Evolutionary conservation across 2,888 invertebrate species (phyloP).

Genomic region (Cylloceria caligata): DNA sequence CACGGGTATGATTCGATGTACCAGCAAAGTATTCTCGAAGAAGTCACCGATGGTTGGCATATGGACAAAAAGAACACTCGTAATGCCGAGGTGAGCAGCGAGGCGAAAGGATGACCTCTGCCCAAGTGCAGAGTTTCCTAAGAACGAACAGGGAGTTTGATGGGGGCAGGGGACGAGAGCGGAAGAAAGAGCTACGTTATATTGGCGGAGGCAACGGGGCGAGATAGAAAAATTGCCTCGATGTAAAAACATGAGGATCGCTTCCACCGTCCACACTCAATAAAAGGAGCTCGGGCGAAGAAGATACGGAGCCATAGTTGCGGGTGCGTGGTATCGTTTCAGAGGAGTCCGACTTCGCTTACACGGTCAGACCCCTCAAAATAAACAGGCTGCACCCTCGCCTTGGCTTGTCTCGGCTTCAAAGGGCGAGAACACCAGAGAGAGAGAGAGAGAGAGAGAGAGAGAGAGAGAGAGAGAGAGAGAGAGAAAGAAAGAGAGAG

Average conservation of each 20-base stretch:
- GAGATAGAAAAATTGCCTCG: constrained; percentile 84
- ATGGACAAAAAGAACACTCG: constrained; percentile 29
- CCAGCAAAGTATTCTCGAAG: background rate
- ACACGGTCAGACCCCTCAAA: constrained; percentile 49
- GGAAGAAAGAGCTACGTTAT: constrained; percentile 71
- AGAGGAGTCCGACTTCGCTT: constrained; percentile 33
- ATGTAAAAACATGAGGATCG: constrained; percentile 85
- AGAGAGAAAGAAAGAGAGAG: constrained; percentile 60
- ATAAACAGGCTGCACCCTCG: constrained; percentile 59
- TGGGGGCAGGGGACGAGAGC: constrained; percentile 44
- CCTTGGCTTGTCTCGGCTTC: constrained; percentile 58
- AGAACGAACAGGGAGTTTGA: constrained; percentile 54
- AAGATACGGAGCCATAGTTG: constrained; percentile 58
- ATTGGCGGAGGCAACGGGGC: constrained; percentile 81
- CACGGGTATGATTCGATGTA: constrained; percentile 45
- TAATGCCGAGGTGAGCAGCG: constrained; percentile 59
- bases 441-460: constrained; percentile 52
- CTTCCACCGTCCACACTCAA: constrained; percentile 81
- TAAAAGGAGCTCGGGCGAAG: constrained; percentile 78
- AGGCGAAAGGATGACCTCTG: constrained; percentile 68
- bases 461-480: constrained; percentile 42
- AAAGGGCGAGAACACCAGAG: constrained; percentile 63
- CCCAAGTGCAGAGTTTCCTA: constrained; percentile 26
- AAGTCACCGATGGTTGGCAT: constrained; percentile 34
- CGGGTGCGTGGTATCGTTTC: constrained; percentile 57